Evolutionary conservation across 2,888 invertebrate genomes (phyloP).

Genomic region (Tenodera sinensis): DNA sequence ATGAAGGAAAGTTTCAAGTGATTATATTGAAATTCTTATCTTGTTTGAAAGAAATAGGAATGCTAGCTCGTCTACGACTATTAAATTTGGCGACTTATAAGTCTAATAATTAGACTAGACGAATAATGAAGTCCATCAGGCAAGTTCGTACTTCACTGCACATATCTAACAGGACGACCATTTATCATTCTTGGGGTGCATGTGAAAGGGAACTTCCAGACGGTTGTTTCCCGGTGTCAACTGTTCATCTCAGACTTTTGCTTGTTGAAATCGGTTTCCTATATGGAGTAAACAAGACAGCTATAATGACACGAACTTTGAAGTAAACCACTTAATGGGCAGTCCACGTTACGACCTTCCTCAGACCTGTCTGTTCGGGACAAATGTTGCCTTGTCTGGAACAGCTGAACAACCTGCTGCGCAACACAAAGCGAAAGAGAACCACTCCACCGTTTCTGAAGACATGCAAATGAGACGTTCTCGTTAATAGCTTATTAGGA

Average conservation of each 20-base stretch:
- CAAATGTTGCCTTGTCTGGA: too few relatives aligned
- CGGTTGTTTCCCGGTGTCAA: not conserved
- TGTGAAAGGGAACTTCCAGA: not conserved
- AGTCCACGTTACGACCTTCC: not conserved
- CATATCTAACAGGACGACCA: not conserved
- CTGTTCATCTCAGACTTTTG: not conserved
- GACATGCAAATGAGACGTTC: not conserved
- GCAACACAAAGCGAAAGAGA: not conserved
- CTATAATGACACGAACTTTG: not conserved
- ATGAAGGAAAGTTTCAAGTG: too few relatives aligned
- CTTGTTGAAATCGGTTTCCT: not conserved
- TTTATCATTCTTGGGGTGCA: not conserved
- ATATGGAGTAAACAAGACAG: not conserved
- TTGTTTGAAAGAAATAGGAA: too few relatives aligned
- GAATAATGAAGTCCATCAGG: too few relatives aligned
- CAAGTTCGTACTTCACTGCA: too few relatives aligned
- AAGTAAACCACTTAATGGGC: too few relatives aligned
- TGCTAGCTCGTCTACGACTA: too few relatives aligned
- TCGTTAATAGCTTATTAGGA: not conserved
- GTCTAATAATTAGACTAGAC: too few relatives aligned
- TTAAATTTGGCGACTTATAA: too few relatives aligned
- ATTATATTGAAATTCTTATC: too few relatives aligned
- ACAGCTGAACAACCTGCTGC: not conserved
- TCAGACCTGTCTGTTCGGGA: not conserved
- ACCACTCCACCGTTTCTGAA: not conserved